A percentile compares a stretch with the other conserved stretches of the same genome.
phyloP scores from a whole-genome alignment of 1,140 invertebrate genomes.

The Drosophila malerkotliana region DNA sequence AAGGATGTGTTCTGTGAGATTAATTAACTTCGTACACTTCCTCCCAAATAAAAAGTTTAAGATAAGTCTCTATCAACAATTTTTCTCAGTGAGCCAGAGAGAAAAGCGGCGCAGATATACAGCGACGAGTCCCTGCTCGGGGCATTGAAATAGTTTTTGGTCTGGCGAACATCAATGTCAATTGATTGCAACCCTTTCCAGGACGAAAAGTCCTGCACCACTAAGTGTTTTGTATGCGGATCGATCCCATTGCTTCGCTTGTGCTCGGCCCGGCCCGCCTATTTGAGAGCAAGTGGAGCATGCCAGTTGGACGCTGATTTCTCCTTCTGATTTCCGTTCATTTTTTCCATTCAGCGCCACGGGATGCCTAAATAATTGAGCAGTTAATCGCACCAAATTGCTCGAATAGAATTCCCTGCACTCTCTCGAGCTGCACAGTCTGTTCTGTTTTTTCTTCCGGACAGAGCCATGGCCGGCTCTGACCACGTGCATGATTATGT shows the following conservation, averaged over 20 bases:
- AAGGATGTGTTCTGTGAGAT: no score
- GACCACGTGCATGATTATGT: slow-evolving; percentile 62
- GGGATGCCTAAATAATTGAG: slow-evolving; percentile 80
- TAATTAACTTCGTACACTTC: no score
- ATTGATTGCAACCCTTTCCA: slow-evolving; percentile 77
- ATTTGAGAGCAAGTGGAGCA: slow-evolving; percentile 54
- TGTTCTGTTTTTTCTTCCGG: slow-evolving; percentile 1
- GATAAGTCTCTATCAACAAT: neutral
- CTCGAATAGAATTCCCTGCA: slow-evolving; percentile 67
- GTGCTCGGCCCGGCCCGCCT: slow-evolving; percentile 27
- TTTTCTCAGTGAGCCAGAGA: slow-evolving; percentile 1
- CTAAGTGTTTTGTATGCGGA: slow-evolving; percentile 72
- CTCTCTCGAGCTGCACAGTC: slow-evolving; percentile 2
- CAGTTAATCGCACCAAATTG: slow-evolving; percentile 82
- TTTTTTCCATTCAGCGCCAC: slow-evolving; percentile 38
- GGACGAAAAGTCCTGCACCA: slow-evolving; percentile 21
- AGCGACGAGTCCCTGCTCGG: slow-evolving; percentile 46
- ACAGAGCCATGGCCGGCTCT: neutral
- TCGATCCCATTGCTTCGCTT: slow-evolving; percentile 31
- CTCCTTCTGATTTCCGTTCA: slow-evolving; percentile 12
- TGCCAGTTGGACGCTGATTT: slow-evolving; percentile 55
- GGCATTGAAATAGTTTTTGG: slow-evolving; percentile 74
- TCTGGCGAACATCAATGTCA: slow-evolving; percentile 80
- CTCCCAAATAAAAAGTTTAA: no score
- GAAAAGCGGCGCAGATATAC: slow-evolving; percentile 14